These are phyloP conservation scores for Pristionchus exspectatus DNA, from an alignment of 2,888 invertebrate species.

Conservation along the genomic window DNA sequence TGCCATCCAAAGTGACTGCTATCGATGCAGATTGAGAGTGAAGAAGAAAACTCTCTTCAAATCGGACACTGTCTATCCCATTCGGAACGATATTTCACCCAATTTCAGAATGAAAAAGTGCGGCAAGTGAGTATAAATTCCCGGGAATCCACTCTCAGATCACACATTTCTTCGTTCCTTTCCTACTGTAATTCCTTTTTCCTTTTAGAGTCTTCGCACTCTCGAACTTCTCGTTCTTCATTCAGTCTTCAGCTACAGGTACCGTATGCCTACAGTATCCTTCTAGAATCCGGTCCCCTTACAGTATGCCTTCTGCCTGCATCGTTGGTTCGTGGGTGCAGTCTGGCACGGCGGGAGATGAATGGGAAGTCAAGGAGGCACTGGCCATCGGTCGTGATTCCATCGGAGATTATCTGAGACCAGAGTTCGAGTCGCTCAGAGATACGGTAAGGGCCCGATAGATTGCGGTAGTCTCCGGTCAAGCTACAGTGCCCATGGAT, in stretches of 20 bases:
- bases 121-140: background rate
- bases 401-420: slow-evolving; percentile 32
- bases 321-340: slow-evolving; percentile 55
- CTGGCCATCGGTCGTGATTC: slow-evolving; percentile 47
- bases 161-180: background rate
- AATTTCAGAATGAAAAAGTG: slow-evolving; percentile 15
- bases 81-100: background rate
- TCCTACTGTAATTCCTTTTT: background rate
- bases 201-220: slow-evolving; percentile 23
- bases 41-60: background rate
- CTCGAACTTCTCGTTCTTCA: background rate
- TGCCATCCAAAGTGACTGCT: background rate
- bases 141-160: background rate
- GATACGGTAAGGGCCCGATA: background rate
- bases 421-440: slow-evolving; percentile 29
- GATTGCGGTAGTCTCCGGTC: background rate
- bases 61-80: background rate
- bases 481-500: background rate
- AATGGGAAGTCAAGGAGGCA: slow-evolving; percentile 38
- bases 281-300: background rate
- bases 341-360: slow-evolving; percentile 41
- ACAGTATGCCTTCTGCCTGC: slow-evolving; percentile 29
- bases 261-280: background rate
- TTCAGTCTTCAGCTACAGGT: background rate
- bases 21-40: background rate